These are phyloP conservation scores for Sinocyclocheilus maitianheensis DNA, from an alignment of 2,113 vertebrate species.

Conservation along the genomic window DNA sequence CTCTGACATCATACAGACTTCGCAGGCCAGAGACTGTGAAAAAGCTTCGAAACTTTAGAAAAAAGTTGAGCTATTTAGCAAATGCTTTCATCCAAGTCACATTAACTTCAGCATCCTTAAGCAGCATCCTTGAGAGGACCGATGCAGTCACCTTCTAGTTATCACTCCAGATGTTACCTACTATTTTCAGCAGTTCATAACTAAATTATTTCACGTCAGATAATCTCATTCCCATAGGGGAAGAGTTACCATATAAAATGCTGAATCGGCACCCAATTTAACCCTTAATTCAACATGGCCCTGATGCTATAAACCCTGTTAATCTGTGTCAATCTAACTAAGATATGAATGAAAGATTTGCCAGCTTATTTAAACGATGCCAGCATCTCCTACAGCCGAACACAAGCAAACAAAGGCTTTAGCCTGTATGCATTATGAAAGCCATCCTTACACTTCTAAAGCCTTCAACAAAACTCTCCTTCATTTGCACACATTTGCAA, in stretches of 20 bases:
- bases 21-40: not conserved
- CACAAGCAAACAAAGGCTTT: conserved; percentile 64
- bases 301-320: conserved; percentile 13
- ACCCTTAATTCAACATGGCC: not conserved
- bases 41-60: not conserved
- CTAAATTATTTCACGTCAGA: not conserved
- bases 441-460: conserved; percentile 52
- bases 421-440: conserved; percentile 70
- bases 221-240: not conserved
- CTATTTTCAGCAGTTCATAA: not conserved
- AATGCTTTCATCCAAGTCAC: not conserved
- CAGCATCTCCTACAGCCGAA: conserved; percentile 52
- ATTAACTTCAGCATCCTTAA: too few relatives aligned
- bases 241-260: not conserved
- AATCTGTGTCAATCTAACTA: conserved; percentile 63
- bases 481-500: conserved; percentile 79
- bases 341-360: conserved; percentile 69
- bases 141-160: not conserved
- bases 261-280: not conserved
- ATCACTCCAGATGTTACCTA: not conserved
- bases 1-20: conserved; percentile 3
- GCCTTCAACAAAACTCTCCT: conserved; percentile 69
- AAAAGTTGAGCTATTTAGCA: not conserved
- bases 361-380: conserved; percentile 73
- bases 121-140: too few relatives aligned